A percentile compares a stretch with the other conserved stretches of the same genome.
These are phyloP conservation scores for Mythimna loreyi DNA, from an alignment of 2,888 invertebrate species.

Conservation along the genomic window DNA sequence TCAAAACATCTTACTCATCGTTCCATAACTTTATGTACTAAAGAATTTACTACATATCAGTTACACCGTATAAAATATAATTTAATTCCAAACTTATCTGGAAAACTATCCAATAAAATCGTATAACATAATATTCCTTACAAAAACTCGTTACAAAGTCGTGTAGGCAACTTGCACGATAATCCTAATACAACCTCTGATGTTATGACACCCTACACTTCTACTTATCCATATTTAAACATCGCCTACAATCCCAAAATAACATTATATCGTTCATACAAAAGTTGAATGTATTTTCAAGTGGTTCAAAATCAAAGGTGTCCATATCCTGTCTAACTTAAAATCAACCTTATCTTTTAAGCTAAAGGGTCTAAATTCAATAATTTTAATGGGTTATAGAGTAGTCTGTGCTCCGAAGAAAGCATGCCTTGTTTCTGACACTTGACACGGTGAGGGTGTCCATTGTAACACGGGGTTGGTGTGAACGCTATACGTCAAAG, in stretches of 20 bases:
- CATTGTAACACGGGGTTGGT: conserved; percentile 72
- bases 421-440: conserved; percentile 86
- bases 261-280: conserved; percentile 64
- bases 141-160: conserved; percentile 22
- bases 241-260: conserved; percentile 55
- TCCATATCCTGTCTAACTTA: conserved; percentile 44
- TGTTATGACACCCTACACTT: conserved; percentile 52
- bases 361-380: conserved; percentile 49
- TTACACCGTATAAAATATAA: conserved; percentile 7
- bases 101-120: conserved; percentile 32
- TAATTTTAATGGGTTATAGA: conserved; percentile 67
- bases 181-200: conserved; percentile 27
- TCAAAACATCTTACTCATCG: not conserved
- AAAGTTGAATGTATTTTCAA: conserved; percentile 70
- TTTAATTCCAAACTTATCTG: not conserved
- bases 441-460: conserved; percentile 81
- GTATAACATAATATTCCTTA: conserved; percentile 29
- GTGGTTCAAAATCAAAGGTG: conserved; percentile 67
- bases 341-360: conserved; percentile 34
- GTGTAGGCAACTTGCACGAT: conserved; percentile 13
- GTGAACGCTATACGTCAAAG: conserved; percentile 5
- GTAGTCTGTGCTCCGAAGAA: conserved; percentile 82
- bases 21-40: conserved; percentile 5
- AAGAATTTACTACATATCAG: conserved; percentile 7
- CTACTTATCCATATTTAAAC: conserved; percentile 48